Conservation (phyloP, 2,888 invertebrate species). For the Strigamia maritima region DNA sequence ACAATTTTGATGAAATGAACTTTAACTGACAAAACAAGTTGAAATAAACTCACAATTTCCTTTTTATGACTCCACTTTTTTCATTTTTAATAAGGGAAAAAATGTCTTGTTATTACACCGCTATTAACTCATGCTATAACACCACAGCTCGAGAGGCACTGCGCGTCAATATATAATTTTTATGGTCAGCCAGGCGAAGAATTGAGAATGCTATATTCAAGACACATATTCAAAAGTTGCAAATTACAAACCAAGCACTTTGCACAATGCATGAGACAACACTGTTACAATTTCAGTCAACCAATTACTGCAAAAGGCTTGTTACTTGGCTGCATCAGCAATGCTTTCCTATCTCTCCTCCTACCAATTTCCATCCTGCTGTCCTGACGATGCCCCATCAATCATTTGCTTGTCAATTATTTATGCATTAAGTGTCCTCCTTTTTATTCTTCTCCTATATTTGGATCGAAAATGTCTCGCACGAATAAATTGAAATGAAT, state of each 20-base stretch:
- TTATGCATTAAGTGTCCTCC: conserved; percentile 12
- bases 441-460: background rate
- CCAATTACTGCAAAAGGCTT: conserved; percentile 12
- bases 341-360: background rate
- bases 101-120: background rate
- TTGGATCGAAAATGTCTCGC: background rate
- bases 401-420: conserved; percentile 26
- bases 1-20: background rate
- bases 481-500: conserved; percentile 2
- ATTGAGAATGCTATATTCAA: background rate
- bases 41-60: background rate
- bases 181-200: conserved; percentile 15
- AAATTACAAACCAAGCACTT: conserved; percentile 6
- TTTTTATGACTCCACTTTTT: background rate
- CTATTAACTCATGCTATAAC: background rate
- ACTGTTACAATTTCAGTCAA: background rate
- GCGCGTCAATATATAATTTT: conserved; percentile 14
- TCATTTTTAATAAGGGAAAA: conserved; percentile 4
- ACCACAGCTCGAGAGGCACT: background rate
- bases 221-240: background rate
- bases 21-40: background rate
- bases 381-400: background rate
- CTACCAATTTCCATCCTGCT: conserved; percentile 7
- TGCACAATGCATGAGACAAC: conserved; percentile 5
- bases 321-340: conserved; percentile 7